phyloP scores from a whole-genome alignment of 2,888 invertebrate species.

The Tenthredo scrophulariae region DNA sequence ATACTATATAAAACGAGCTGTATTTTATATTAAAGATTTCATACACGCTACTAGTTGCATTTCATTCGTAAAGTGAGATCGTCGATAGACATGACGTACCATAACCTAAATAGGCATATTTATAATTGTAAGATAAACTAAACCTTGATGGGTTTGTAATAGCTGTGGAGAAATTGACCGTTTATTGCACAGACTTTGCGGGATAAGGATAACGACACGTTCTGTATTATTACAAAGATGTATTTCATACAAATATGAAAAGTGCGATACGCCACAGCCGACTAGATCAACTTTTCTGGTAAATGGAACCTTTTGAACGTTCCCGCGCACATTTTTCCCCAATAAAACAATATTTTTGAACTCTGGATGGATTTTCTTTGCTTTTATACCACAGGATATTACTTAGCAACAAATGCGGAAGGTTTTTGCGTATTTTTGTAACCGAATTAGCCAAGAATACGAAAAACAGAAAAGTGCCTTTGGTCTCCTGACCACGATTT shows the following conservation, averaged over 20 bases:
- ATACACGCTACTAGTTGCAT: neutral
- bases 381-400: neutral
- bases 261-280: neutral
- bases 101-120: neutral
- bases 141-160: neutral
- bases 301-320: neutral
- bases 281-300: neutral
- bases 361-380: neutral
- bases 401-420: neutral
- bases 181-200: neutral
- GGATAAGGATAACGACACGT: neutral
- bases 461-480: no score
- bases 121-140: neutral
- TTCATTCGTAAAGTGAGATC: neutral
- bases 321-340: neutral
- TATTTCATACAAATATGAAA: neutral
- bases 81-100: neutral
- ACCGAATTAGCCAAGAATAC: neutral
- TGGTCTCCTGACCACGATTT: no score
- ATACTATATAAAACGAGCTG: neutral
- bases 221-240: neutral
- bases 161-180: neutral
- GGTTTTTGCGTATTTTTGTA: neutral
- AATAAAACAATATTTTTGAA: neutral
- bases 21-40: neutral